phyloP scores from a whole-genome alignment of 92 coral and sea anemone species.

The Palythoa grandis region DNA sequence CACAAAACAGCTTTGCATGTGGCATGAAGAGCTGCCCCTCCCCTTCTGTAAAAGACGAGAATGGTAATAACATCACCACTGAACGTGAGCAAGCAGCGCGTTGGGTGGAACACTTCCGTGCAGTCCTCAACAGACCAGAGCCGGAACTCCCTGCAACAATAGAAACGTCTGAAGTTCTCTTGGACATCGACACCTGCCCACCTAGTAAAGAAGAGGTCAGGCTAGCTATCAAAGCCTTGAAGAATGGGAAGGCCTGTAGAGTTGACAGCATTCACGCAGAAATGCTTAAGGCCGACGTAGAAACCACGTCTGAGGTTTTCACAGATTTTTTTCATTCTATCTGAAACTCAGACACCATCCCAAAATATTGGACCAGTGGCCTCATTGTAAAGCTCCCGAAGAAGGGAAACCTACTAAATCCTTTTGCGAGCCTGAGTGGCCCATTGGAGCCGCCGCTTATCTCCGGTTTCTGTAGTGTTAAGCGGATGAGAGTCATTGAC shows the following conservation, averaged over 20 bases:
- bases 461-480: too few species aligned
- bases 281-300: not conserved
- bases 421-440: too few species aligned
- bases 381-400: not conserved
- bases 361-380: not conserved
- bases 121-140: not conserved
- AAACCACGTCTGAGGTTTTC: not conserved
- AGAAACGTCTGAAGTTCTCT: not conserved
- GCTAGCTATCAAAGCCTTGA: not conserved
- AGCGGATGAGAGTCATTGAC: too few species aligned
- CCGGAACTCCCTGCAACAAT: not conserved
- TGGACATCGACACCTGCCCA: not conserved
- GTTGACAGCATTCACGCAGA: not conserved
- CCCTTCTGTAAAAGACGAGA: not conserved
- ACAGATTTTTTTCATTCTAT: not conserved
- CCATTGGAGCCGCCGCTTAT: too few species aligned
- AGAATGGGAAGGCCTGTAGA: not conserved
- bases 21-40: not conserved
- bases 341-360: not conserved
- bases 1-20: too few species aligned
- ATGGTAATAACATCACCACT: not conserved
- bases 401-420: not conserved
- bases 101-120: not conserved
- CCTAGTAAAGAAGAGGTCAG: not conserved
- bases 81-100: not conserved